These are phyloP conservation scores for Phoxinus phoxinus DNA, from an alignment of 2,113 vertebrate species.

Conservation along the genomic window DNA sequence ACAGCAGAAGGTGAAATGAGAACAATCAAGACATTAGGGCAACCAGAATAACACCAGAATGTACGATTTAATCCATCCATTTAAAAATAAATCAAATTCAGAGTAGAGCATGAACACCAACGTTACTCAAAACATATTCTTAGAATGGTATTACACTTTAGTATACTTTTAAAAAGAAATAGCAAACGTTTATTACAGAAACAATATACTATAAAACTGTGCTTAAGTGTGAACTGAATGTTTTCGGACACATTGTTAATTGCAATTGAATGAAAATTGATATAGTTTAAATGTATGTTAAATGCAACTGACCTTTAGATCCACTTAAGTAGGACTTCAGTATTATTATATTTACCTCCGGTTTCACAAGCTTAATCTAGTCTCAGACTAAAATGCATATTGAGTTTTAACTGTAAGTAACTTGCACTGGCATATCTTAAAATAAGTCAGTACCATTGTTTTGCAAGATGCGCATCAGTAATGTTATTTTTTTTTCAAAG, in stretches of 20 bases:
- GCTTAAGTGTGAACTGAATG: not conserved
- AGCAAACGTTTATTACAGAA: no score
- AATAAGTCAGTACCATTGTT: no score
- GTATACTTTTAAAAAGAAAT: no score
- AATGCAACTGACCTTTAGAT: not conserved
- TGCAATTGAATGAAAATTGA: not conserved
- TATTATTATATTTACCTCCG: not conserved
- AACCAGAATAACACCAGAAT: constrained; percentile 4
- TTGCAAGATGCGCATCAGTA: no score
- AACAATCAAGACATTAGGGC: constrained; percentile 17
- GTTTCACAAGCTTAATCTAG: no score
- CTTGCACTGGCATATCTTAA: no score
- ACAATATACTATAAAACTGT: not conserved
- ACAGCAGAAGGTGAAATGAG: constrained; percentile 31
- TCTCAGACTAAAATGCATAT: no score
- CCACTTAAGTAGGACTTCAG: not conserved
- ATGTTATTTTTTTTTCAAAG: no score
- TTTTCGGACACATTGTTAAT: not conserved
- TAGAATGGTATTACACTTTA: not conserved
- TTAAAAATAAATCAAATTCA: not conserved
- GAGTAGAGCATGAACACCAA: not conserved
- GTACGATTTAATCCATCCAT: not conserved
- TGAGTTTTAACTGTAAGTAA: no score
- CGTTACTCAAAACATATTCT: not conserved
- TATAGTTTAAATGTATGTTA: not conserved